Evolutionary conservation across 1,140 invertebrate genomes (phyloP).

Genomic region (Tigriopus japonicus): DNA sequence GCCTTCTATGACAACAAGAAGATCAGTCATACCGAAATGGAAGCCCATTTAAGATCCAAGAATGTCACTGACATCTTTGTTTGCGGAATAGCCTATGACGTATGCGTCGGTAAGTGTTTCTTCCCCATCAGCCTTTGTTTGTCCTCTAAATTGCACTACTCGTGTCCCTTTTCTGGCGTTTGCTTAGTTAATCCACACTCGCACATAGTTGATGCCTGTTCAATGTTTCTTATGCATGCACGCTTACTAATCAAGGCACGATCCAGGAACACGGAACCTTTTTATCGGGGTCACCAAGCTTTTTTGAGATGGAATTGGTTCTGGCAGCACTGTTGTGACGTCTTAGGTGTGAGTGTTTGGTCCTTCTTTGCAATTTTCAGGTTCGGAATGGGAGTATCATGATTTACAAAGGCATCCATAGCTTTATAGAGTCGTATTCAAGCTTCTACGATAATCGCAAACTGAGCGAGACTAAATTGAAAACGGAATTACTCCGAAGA

Average conservation of each 20-base stretch:
- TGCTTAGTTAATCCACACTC: neutral
- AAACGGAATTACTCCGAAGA: slow-evolving; percentile 50
- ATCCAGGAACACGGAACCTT: no score
- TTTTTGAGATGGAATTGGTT: neutral
- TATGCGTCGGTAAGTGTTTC: slow-evolving; percentile 60
- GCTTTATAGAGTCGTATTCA: slow-evolving; percentile 88
- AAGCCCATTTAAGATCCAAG: slow-evolving; percentile 50
- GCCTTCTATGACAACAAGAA: slow-evolving; percentile 96
- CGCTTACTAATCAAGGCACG: no score
- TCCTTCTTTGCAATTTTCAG: neutral
- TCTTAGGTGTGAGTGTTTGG: neutral
- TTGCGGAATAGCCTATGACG: slow-evolving; percentile 86
- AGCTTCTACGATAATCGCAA: slow-evolving; percentile 96
- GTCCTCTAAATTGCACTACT: neutral
- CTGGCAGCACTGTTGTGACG: neutral
- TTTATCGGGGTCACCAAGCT: no score
- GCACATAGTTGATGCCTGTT: no score
- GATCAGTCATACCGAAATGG: slow-evolving; percentile 64
- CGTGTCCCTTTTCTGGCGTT: neutral
- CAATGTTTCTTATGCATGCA: no score
- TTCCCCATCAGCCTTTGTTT: neutral
- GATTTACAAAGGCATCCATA: slow-evolving; percentile 81
- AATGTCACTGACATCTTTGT: slow-evolving; percentile 80
- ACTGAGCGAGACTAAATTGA: slow-evolving; percentile 63
- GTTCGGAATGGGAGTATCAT: slow-evolving; percentile 22